Evolutionary conservation across 2,113 vertebrate genomes (phyloP).

Genomic region (Ploceus nigricollis): DNA sequence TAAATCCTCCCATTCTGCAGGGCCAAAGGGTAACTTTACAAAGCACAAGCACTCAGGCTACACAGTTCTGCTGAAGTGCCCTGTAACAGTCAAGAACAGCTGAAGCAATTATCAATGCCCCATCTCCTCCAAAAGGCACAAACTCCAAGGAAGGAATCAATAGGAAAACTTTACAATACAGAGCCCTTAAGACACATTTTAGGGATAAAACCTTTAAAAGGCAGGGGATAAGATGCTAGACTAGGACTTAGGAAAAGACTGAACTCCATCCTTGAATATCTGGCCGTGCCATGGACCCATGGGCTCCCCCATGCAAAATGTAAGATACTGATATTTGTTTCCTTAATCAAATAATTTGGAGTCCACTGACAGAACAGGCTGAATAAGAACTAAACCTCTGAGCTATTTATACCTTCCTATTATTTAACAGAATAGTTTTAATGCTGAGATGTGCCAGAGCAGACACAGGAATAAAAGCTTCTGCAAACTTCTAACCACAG

Average conservation of each 20-base stretch:
- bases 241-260: neutral
- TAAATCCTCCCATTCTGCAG: slow-evolving; percentile 5
- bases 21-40: neutral
- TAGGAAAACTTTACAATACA: neutral
- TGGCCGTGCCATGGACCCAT: fast-evolving
- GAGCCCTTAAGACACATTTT: neutral
- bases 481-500: neutral
- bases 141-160: slow-evolving; percentile 21
- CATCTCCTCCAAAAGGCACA: neutral
- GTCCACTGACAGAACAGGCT: neutral
- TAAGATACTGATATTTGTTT: neutral
- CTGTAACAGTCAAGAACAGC: neutral
- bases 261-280: neutral
- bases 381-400: neutral
- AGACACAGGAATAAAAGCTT: neutral
- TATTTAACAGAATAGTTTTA: neutral
- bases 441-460: neutral
- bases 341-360: neutral
- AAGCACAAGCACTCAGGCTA: neutral
- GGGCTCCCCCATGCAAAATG: fast-evolving
- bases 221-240: neutral
- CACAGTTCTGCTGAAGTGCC: neutral
- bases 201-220: slow-evolving; percentile 12
- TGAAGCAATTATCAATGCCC: slow-evolving; percentile 33
- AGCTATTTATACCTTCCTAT: neutral